phyloP scores from a whole-genome alignment of 1,140 invertebrate species.

The Drosophila jambulina region DNA sequence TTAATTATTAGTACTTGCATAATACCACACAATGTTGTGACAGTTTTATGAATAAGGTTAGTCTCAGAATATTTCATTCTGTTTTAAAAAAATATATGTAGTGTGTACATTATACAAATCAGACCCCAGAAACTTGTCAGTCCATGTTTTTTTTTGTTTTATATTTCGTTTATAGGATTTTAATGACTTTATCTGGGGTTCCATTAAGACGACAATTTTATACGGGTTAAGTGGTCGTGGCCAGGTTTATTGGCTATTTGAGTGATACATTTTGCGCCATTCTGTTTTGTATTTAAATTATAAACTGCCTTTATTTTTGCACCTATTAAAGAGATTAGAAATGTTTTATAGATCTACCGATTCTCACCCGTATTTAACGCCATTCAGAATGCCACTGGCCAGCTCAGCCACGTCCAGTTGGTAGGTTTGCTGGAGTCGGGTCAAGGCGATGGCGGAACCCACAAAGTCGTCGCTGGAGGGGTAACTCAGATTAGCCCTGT shows the following conservation, averaged over 20 bases:
- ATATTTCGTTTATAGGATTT: conserved; percentile 5
- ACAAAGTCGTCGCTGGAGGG: conserved; percentile 95
- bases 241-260: conserved; percentile 12
- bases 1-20: neutral
- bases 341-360: conserved; percentile 2
- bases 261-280: conserved; percentile 10
- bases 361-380: conserved; percentile 92
- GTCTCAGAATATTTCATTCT: conserved; percentile 3
- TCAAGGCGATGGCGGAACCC: conserved; percentile 96
- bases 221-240: conserved; percentile 9
- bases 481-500: conserved; percentile 90
- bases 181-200: conserved; percentile 14
- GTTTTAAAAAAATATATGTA: too few species aligned
- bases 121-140: conserved; percentile 5
- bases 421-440: conserved; percentile 98
- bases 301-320: conserved; percentile 3
- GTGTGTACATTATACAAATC: neutral
- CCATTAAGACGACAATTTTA: conserved; percentile 4
- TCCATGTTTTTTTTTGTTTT: neutral
- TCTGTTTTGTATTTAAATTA: conserved; percentile 10
- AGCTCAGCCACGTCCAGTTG: conserved; percentile 94
- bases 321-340: conserved; percentile 2
- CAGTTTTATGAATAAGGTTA: conserved; percentile 8
- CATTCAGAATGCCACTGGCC: conserved; percentile 94
- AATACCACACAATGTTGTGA: neutral